Evolutionary conservation across 2,113 vertebrate genomes (phyloP), one percentile per base, ranked within the genome.

Genomic region (Lucifuga dentata): DNA sequence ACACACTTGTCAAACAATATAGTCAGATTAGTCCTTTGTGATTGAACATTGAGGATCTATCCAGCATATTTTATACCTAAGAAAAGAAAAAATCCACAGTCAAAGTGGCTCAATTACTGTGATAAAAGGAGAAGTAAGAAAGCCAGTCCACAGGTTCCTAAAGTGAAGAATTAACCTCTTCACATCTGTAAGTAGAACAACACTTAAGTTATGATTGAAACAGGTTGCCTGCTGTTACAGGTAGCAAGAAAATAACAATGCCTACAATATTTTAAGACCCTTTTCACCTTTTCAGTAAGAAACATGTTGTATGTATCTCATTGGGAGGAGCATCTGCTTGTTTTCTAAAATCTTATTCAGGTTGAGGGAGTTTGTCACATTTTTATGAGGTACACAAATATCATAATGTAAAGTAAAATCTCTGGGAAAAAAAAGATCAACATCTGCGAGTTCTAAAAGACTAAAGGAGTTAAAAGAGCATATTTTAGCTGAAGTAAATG

Each of bases 21-120:
- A 81, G 86, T 91, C 86, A 93, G 88, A 91, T 93, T 92, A 93
- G 86, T 90, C 89, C 91, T 90, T 88, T 95, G 91, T 92, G 92
- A 93, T 89, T 94, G 92, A 89, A 86, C 87, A 83, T 78, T 63
- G 89, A 91, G 73, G 80, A 83, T 93, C 88, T 85, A 88, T 92
- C 87, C 88, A 92, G 83, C 76, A 90, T 86, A 92, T 89, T 89
- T 91, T 84, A 86, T 89, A 87, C 21, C 60, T 85, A 86, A 76
- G 79, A 90, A 92, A 93, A 91, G 84, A 92, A 93, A 91, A 83
- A 86, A 91, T 84, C 86, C 80, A 59, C 55, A 59, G 50, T 55
- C 73, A 90, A 90, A 90, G 87, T 87, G 90, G 84, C 84, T 91
- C 86, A 92, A 91, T 93, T 91, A 90, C 82, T 71, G 77, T 73